Conservation (phyloP, 2,888 invertebrate species). For the Caradrina clavipalpis region DNA sequence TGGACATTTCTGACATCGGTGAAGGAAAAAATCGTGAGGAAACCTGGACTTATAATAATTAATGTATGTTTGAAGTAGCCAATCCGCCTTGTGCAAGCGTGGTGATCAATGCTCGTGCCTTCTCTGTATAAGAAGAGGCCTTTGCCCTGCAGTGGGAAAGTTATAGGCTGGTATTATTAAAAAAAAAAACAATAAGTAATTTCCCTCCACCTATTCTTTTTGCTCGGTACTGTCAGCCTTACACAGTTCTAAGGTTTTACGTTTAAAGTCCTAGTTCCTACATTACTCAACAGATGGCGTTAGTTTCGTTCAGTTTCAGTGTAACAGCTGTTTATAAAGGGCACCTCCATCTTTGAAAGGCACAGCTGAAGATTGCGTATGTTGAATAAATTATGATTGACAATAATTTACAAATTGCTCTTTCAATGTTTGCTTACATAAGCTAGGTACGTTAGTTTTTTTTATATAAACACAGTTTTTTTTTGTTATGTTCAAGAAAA, state of each 20-base stretch:
- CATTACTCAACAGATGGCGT: slow-evolving; percentile 22
- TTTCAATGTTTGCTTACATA: slow-evolving; percentile 9
- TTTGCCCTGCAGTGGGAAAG: no score
- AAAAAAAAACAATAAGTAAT: background rate
- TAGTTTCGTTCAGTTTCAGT: slow-evolving; percentile 4
- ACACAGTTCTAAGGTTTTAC: background rate
- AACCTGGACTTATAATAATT: no score
- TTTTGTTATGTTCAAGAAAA: background rate
- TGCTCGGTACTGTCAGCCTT: background rate
- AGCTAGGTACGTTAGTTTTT: background rate
- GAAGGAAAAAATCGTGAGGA: no score
- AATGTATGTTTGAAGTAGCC: no score
- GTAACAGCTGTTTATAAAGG: background rate
- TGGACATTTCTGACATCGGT: no score
- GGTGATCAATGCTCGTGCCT: no score
- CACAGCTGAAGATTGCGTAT: slow-evolving; percentile 9
- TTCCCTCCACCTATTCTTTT: background rate
- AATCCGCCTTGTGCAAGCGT: no score
- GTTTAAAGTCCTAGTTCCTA: background rate
- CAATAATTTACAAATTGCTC: slow-evolving; percentile 4
- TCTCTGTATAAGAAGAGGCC: no score
- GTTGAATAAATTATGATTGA: slow-evolving; percentile 10
- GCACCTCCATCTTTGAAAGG: slow-evolving; percentile 7
- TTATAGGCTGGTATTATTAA: no score
- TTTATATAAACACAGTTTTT: background rate